These are phyloP conservation scores for Drosophila athabasca DNA, from an alignment of 1,140 invertebrate genomes.

Conservation along the genomic window DNA sequence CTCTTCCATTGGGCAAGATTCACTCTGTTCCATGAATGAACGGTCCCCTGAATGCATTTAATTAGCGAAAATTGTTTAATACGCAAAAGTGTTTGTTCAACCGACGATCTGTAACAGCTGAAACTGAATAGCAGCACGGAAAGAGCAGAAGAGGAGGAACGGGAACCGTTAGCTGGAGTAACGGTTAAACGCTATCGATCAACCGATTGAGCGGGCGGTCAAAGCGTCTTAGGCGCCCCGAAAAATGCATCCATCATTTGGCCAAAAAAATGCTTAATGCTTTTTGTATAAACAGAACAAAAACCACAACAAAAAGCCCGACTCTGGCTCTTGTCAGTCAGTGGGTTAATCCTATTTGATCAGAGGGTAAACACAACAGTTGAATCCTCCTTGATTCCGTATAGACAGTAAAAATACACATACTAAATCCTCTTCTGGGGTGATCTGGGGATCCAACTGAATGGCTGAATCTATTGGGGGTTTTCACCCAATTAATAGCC, in stretches of 20 bases:
- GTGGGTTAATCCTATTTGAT: too few species aligned
- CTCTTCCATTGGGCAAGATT: constrained; percentile 12
- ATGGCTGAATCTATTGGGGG: too few species aligned
- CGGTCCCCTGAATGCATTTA: constrained; percentile 39
- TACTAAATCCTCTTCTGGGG: too few species aligned
- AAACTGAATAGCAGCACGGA: constrained; percentile 10
- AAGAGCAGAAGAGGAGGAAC: too few species aligned
- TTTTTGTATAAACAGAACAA: constrained; percentile 39
- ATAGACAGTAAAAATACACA: too few species aligned
- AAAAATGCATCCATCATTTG: constrained; percentile 36
- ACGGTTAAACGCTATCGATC: constrained; percentile 42
- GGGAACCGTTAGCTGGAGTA: constrained; percentile 36
- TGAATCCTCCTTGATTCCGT: too few species aligned
- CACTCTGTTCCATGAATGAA: constrained; percentile 42
- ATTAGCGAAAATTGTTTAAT: constrained; percentile 41
- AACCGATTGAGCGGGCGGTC: constrained; percentile 35
- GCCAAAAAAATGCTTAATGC: neutral
- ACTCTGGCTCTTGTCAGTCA: too few species aligned
- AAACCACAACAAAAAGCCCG: too few species aligned
- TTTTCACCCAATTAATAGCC: neutral
- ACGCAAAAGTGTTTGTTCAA: constrained; percentile 46
- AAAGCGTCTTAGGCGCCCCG: constrained; percentile 20
- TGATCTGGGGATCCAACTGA: too few species aligned
- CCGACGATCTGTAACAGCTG: constrained; percentile 34
- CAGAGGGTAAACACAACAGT: too few species aligned